Evolutionary conservation across 2,888 invertebrate species (phyloP), one percentile per base, ranked within the genome.

Genomic region (Octonoba sinensis): DNA sequence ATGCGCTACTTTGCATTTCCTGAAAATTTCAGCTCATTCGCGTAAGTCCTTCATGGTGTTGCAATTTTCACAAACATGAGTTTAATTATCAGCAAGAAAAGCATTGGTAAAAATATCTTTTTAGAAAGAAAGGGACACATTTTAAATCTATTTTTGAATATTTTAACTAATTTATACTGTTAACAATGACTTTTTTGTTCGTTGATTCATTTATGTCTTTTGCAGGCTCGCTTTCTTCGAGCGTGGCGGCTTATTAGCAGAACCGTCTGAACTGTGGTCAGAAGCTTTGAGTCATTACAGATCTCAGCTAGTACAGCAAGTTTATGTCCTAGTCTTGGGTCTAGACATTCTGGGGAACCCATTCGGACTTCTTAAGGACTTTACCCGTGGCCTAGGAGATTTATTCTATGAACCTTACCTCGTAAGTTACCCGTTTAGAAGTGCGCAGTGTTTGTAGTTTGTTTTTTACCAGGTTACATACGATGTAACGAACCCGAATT

Each of bases 261-360:
- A 91, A 0, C 86, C 89, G 24, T 86, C 88, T 3, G 90, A 91
- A 56, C 89, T 93, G 36, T 62, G 91, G 49, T 88, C 89, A 11
- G 90, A 92, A 81, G 90, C 93, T 0, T 90, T 91, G 59, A 90
- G 91, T 3, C 93, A 93, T 88, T 93, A 93, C 87, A 91, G 91
- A 86, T 91, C 92, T 36, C 93, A 94, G 88, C 90, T 93, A 84
- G 90, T 94, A 74, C 94, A 94, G 87, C 95, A 95, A 88, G 93
- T 93, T 87, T 93, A 95, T 86, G 94, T 94, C 0, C 90, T 94
- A 83, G 92, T 95, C 0, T 89, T 94, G 20, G 94, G 94, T 0
- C 89, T 94, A 49, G 93, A 94, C 86, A 93, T 95, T 44, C 90
- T 95, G 22, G 93, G 94, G 8, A 95, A 95, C 89, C 94, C 94